A percentile compares a stretch with the other conserved stretches of the same genome.
These are phyloP conservation scores for Pararge aegeria DNA, from an alignment of 1,140 invertebrate species.

Conservation along the genomic window DNA sequence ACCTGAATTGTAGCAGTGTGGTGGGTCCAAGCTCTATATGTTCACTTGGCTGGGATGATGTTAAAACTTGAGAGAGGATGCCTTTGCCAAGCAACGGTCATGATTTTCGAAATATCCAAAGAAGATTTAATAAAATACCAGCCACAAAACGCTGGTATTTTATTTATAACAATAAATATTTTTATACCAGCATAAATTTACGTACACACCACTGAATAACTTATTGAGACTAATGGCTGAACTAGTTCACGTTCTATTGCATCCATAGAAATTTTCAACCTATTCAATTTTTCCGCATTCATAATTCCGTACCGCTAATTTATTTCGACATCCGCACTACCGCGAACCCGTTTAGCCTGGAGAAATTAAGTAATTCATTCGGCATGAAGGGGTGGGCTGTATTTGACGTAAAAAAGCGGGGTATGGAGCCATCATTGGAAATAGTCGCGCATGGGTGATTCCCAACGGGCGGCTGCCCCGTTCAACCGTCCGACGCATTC, in stretches of 20 bases:
- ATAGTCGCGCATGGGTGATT: slow-evolving; percentile 62
- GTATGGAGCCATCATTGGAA: slow-evolving; percentile 62
- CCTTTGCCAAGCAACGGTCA: no score
- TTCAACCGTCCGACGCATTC: slow-evolving; percentile 54
- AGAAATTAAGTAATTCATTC: slow-evolving; percentile 77
- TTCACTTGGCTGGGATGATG: no score
- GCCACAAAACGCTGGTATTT: neutral
- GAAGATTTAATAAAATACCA: no score
- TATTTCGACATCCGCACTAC: slow-evolving; percentile 59
- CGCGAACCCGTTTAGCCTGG: slow-evolving; percentile 50
- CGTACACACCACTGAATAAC: slow-evolving; percentile 11
- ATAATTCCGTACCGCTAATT: slow-evolving; percentile 51
- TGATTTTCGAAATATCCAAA: no score
- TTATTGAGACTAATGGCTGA: neutral
- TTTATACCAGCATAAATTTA: neutral
- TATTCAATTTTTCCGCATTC: slow-evolving; percentile 28
- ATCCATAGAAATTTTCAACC: slow-evolving; percentile 23
- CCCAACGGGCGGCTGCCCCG: slow-evolving; percentile 49
- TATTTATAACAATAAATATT: neutral
- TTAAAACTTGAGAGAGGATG: no score
- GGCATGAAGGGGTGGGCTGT: slow-evolving; percentile 68
- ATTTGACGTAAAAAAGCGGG: slow-evolving; percentile 70
- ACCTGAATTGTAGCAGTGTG: no score
- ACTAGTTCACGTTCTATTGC: slow-evolving; percentile 22
- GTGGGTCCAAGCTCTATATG: no score